Evolutionary conservation across 2,113 vertebrate species (phyloP), one percentile per base, ranked within the genome.

Genomic region (Lophius piscatorius): DNA sequence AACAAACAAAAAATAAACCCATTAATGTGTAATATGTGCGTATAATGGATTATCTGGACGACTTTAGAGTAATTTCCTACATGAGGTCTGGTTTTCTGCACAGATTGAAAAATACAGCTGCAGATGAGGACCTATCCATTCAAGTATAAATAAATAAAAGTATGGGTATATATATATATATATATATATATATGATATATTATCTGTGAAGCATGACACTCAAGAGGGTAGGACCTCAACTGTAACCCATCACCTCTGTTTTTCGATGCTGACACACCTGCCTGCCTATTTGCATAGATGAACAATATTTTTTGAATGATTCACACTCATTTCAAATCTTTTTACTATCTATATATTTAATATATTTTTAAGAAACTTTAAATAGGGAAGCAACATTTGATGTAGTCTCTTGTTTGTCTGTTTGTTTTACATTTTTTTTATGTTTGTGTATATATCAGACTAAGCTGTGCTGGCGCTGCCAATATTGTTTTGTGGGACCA

Each of bases 381-480:
- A 54, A 40, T 4, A 35, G 28, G 9, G 47, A 55, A 28, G 12
- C 8, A 38, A 69, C 1, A n/a, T 2, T 44, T 10, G 1, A 21
- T 14, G 9, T 13, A 26, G 21, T 52, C n/a, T 48, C 16, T 1
- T 55, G 34, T 55, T 22, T 49, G 16, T 39, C 1, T 11, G 22
- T 50, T 26, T 40, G 8, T 17, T 58, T 31, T 39, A 24, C 10
- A 34, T 57, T 17, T 40, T 3, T 36, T 36, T 1, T 24, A 6
- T 66, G 9, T 52, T 2, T 26, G 3, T 28, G 23, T 48, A 5
- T 44, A 4, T 28, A 52, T 18, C 16, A 4, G 20, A 49, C 0
- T 3, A 46, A 36, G 44, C 23, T 7, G 76, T 75, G 78, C 64
- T 51, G 80, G 78, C 54, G 6, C 73, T 74, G 71, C 34, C 36